Base-by-base conservation (phyloP, 2,888 invertebrate species). In the Oligia latruncula region DNA sequence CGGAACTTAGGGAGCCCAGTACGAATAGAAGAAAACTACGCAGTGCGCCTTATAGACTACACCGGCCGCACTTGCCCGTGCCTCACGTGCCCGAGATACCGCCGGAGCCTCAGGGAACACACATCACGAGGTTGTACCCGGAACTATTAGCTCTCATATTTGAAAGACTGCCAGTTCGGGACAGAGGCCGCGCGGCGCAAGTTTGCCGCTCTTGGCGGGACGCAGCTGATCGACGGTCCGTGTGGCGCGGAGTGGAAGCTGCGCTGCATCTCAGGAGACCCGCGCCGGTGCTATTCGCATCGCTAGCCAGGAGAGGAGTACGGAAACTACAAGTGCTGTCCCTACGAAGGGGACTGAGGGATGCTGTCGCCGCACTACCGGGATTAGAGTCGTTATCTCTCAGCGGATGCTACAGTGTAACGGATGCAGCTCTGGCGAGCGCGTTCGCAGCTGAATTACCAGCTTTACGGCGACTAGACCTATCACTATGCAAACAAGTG, bases 241-340 rank as follows among this genome's bases (percentile, higher is more conserved):
- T 99, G 40, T 99, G 99, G 99, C 98, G 98, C 89, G 99, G 99
- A 75, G 99, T 99, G 58, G 99, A 99, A 93, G 99, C 99, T 1
- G 98, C 98, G 90, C 95, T 99, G 85, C 99, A 99, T 94, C 97
- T 99, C 73, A 97, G 98, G 84, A 97, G 98, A 89, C 98, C 99
- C 84, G 98, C 98, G 84, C 98, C 98, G 23, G 98, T 98, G 89
- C 97, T 99, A 79, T 99, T 99, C 95, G 97, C 98, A 49, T 99
- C 98, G 84, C 96, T 99, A 82, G 98, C 98, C 68, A 98, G 98
- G 88, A 97, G 99, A 75, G 99, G 99, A 88, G 99, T 99, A 84
- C 98, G 98, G 88, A 98, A 98, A 93, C 98, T 99, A 80, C 99
- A 99, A 96, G 98, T 99, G 83, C 96, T 99, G 74, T 99, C 99